These are phyloP conservation scores for Porites lutea DNA, from an alignment of 64 coral and sea anemone genomes.

Conservation along the genomic window DNA sequence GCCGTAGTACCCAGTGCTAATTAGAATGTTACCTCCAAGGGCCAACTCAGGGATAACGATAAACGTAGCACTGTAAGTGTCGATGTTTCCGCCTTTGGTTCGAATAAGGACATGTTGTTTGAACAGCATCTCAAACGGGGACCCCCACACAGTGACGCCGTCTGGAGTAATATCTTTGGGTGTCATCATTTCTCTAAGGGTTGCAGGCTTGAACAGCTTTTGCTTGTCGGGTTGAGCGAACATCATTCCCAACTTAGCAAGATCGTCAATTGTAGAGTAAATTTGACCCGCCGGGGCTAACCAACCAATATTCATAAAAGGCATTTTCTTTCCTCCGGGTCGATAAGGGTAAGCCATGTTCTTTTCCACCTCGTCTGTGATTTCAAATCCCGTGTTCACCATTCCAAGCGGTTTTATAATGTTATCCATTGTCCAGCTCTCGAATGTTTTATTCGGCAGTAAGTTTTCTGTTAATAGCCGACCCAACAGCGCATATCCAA, in stretches of 20 bases:
- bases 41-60: neutral
- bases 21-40: neutral
- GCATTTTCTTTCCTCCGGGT: slow-evolving; percentile 11
- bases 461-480: slow-evolving; percentile 48
- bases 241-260: slow-evolving; percentile 57
- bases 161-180: slow-evolving; percentile 38
- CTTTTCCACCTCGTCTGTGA: slow-evolving; percentile 15
- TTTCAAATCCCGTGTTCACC: slow-evolving; percentile 72
- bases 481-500: slow-evolving; percentile 47
- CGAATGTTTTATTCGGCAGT: slow-evolving; percentile 77
- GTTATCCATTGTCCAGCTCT: slow-evolving; percentile 34
- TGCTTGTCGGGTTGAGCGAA: slow-evolving; percentile 47
- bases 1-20: neutral
- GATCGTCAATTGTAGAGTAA: slow-evolving; percentile 57
- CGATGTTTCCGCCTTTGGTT: neutral
- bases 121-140: slow-evolving; percentile 58
- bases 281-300: slow-evolving; percentile 59
- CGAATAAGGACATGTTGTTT: neutral
- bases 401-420: slow-evolving; percentile 62
- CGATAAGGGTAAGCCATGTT: slow-evolving; percentile 59
- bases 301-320: slow-evolving; percentile 71
- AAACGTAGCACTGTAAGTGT: neutral
- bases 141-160: slow-evolving; percentile 45
- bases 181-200: slow-evolving; percentile 40
- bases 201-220: slow-evolving; percentile 29